These are phyloP conservation scores for Pantelozetes paolii DNA, from an alignment of 2,888 invertebrate species.

Conservation along the genomic window DNA sequence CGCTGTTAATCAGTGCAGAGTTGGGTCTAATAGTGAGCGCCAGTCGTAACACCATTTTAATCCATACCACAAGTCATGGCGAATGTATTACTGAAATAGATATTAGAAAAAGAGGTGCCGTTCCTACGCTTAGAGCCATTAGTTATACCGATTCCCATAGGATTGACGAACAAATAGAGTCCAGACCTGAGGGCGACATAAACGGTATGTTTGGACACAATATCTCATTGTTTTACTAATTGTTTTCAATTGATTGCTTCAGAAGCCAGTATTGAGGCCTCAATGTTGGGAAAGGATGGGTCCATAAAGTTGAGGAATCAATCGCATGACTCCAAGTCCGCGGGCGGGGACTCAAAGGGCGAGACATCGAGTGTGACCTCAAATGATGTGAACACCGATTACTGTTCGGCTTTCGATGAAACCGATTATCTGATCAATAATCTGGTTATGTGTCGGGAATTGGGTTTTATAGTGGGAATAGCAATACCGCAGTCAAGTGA, in stretches of 20 bases:
- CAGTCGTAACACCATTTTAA: constrained; percentile 41
- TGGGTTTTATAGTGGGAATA: constrained; percentile 44
- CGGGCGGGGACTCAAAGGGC: not conserved
- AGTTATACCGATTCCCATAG: constrained; percentile 15
- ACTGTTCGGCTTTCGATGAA: constrained; percentile 15
- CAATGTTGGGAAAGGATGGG: constrained; percentile 41
- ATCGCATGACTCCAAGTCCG: not conserved
- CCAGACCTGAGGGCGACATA: constrained; percentile 20
- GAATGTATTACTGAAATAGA: constrained; percentile 43
- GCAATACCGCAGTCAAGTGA: constrained; percentile 36
- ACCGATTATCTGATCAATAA: constrained; percentile 42
- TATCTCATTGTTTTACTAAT: not conserved
- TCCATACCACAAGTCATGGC: constrained; percentile 44
- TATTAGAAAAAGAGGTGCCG: constrained; percentile 34
- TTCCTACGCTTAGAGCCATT: not conserved
- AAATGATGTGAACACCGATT: constrained; percentile 2
- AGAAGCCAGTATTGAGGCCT: constrained; percentile 43
- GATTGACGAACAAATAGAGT: constrained; percentile 13
- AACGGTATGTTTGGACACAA: constrained; percentile 14
- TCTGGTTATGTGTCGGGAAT: constrained; percentile 41
- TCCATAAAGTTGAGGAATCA: not conserved
- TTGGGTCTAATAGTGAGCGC: constrained; percentile 95
- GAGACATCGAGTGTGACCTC: constrained; percentile 28
- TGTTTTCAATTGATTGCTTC: not conserved
- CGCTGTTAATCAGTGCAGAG: constrained; percentile 94